Conservation (phyloP, 2,797 vertebrate genomes). For the Peromyscus attwateri region DNA sequence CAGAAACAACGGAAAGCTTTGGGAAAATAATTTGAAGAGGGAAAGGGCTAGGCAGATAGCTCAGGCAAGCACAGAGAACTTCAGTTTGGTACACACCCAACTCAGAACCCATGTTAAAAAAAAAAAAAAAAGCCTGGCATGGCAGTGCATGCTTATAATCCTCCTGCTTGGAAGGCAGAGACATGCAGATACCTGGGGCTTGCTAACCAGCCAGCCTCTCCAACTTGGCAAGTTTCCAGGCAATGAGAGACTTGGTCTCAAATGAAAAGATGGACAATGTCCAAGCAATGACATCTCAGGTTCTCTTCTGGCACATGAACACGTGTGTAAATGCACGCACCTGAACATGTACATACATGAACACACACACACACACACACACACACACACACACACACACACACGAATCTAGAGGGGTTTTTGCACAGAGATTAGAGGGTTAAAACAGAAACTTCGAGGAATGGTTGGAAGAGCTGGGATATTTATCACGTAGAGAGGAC, state of each 20-base stretch:
- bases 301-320: no score
- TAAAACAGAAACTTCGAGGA: slow-evolving; percentile 29
- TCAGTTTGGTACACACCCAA: neutral
- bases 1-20: neutral
- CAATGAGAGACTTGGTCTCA: neutral
- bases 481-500: neutral
- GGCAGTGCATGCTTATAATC: neutral
- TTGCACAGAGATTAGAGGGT: neutral
- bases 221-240: neutral
- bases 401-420: neutral
- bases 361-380: neutral
- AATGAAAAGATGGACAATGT: neutral
- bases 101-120: neutral
- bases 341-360: neutral
- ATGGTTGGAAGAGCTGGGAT: slow-evolving; percentile 7
- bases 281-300: neutral
- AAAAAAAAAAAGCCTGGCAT: neutral
- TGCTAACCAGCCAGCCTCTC: neutral
- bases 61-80: neutral
- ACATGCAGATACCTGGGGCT: neutral
- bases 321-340: neutral
- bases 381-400: neutral
- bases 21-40: neutral
- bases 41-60: neutral
- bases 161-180: neutral